Evolutionary conservation across 2,888 invertebrate species (phyloP).

Genomic region (Agriopis marginaria): DNA sequence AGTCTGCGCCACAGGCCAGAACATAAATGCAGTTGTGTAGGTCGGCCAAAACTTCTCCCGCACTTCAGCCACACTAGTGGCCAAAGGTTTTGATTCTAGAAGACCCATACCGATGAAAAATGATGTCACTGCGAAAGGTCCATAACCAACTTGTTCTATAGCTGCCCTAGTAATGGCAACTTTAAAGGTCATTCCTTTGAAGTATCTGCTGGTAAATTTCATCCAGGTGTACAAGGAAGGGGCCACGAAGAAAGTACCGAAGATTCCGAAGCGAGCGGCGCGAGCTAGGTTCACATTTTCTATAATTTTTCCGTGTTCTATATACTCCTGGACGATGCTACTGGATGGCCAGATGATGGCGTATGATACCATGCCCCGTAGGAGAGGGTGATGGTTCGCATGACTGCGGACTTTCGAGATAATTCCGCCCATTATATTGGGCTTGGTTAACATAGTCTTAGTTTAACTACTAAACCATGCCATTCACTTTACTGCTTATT

Average conservation of each 20-base stretch:
- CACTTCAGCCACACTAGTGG: slow-evolving; percentile 88
- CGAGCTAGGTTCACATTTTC: slow-evolving; percentile 84
- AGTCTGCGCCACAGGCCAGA: slow-evolving; percentile 91
- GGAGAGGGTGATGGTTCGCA: slow-evolving; percentile 75
- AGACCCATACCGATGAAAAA: slow-evolving; percentile 92
- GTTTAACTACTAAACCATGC: no score
- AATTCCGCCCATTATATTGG: slow-evolving; percentile 62
- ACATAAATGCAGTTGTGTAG: slow-evolving; percentile 87
- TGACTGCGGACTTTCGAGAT: slow-evolving; percentile 76
- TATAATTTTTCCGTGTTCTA: slow-evolving; percentile 63
- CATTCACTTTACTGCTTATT: no score
- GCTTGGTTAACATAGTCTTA: not conserved
- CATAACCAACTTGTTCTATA: slow-evolving; percentile 90
- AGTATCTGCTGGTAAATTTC: slow-evolving; percentile 74
- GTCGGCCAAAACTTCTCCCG: slow-evolving; percentile 82
- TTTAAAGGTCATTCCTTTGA: slow-evolving; percentile 58
- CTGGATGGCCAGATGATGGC: slow-evolving; percentile 90
- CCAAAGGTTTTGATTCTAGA: slow-evolving; percentile 88
- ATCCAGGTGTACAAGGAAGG: slow-evolving; percentile 93
- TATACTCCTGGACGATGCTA: slow-evolving; percentile 88
- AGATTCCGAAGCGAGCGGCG: slow-evolving; percentile 89
- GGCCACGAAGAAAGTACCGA: slow-evolving; percentile 91
- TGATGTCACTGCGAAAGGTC: slow-evolving; percentile 90
- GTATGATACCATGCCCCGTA: slow-evolving; percentile 90
- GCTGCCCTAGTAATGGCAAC: slow-evolving; percentile 71